phyloP scores from a whole-genome alignment of 2,888 invertebrate genomes.

The Aquatica leii region DNA sequence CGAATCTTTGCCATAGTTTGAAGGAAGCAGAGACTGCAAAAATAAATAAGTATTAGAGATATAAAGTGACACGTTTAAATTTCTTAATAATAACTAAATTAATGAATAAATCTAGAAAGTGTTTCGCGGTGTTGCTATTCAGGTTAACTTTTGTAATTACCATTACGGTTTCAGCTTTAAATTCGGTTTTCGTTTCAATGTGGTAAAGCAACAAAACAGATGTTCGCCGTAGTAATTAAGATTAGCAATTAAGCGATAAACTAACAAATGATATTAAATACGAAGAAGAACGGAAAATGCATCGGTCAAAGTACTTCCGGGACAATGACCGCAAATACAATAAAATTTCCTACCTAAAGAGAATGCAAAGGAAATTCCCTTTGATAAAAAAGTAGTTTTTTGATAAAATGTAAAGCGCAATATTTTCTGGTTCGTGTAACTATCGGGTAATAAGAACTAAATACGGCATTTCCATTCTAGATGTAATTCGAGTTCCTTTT shows the following conservation, averaged over 20 bases:
- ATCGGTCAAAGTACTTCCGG: constrained; percentile 45
- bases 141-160: too few relatives aligned
- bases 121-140: too few relatives aligned
- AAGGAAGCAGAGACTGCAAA: constrained; percentile 54
- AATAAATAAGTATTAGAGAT: too few relatives aligned
- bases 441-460: constrained; percentile 2
- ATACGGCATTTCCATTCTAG: not conserved
- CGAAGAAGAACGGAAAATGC: constrained; percentile 39
- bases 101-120: too few relatives aligned
- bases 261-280: constrained; percentile 25
- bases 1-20: constrained; percentile 57
- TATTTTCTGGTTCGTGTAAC: constrained; percentile 16
- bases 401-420: constrained; percentile 22
- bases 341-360: constrained; percentile 28
- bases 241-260: constrained; percentile 8
- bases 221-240: not conserved
- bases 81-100: too few relatives aligned
- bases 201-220: not conserved
- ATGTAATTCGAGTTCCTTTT: not conserved
- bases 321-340: constrained; percentile 44
- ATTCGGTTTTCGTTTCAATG: constrained; percentile 1
- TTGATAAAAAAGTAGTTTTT: constrained; percentile 21
- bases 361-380: constrained; percentile 23
- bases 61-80: too few relatives aligned
- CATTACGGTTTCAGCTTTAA: not conserved